Conservation (phyloP, 2,797 vertebrate species). For the Eidolon dupreanum region DNA sequence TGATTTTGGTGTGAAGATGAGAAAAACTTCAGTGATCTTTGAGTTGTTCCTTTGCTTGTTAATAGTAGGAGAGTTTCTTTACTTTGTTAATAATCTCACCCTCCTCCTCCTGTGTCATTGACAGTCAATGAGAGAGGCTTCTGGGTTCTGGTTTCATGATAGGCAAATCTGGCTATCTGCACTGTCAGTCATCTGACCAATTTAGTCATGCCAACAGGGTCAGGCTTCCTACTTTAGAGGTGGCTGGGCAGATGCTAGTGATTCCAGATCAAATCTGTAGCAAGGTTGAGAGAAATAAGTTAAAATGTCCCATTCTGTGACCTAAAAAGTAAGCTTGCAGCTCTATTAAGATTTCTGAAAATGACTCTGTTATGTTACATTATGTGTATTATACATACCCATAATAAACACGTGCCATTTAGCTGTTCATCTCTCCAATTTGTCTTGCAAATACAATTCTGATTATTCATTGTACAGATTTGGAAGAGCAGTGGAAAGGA, state of each 20-base stretch:
- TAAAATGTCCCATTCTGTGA: not conserved
- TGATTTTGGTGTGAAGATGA: not conserved
- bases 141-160: not conserved
- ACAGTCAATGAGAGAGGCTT: not conserved
- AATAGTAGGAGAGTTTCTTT: not conserved
- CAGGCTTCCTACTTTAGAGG: not conserved
- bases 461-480: not conserved
- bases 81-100: not conserved
- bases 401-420: not conserved
- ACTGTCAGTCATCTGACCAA: not conserved
- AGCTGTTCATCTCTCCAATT: not conserved
- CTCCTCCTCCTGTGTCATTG: not conserved
- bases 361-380: not conserved
- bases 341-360: conserved; percentile 9
- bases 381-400: not conserved
- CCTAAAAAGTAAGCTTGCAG: not conserved
- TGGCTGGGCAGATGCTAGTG: not conserved
- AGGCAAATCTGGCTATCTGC: not conserved
- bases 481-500: not conserved
- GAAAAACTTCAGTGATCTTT: not conserved
- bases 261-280: not conserved
- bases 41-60: not conserved
- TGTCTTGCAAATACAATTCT: not conserved
- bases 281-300: not conserved
- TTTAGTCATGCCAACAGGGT: not conserved